Evolutionary conservation across 2,888 invertebrate species (phyloP), one percentile per base, ranked within the genome.

Genomic region (Dugesia japonica): DNA sequence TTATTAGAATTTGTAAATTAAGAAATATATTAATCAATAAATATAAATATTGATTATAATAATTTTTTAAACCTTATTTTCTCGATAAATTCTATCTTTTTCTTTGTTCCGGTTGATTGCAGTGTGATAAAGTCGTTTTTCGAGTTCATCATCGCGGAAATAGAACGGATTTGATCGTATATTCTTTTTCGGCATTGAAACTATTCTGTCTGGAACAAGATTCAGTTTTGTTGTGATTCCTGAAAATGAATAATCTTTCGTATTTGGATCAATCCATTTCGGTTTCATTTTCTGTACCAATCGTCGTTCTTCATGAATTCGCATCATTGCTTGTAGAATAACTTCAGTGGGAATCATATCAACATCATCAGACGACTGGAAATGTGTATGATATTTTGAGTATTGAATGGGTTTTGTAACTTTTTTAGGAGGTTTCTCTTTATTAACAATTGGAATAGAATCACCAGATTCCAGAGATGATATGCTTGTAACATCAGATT

Each of bases 171-270:
- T 56, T 23, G n/a, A 20, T 23, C 56, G n/a, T 1, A 56, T 23
- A 56, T 56, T 56, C 23, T 56, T 56, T 56, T 56, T 56, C 56
- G 56, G 56, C 56, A 56, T 56, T 23, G 56, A 56, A 56, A 56
- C 56, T 1, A 56, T 56, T n/a, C 56, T 4, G 1, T 56, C 56
- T 4, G 56, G 56, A 4, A 56, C n/a, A 4, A 56, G 56, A 56
- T 56, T 56, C 56, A 56, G 7, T 56, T 56, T 56, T 1, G 1
- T n/a, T 7, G 56, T 56, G 4, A 56, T 56, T 56, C 56, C 56
- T 4, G 56, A 56, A n/a, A 56, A 1, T 4, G 56, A 56, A 23
- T 56, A 56, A 56, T 56, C 56, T 23, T 56, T 56, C 23, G 56
- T 20, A 23, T 56, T 56, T n/a, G 56, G 56, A 56, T 56, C 56